Evolutionary conservation across 2,888 invertebrate species (phyloP).

Genomic region (Plebejus melissa): DNA sequence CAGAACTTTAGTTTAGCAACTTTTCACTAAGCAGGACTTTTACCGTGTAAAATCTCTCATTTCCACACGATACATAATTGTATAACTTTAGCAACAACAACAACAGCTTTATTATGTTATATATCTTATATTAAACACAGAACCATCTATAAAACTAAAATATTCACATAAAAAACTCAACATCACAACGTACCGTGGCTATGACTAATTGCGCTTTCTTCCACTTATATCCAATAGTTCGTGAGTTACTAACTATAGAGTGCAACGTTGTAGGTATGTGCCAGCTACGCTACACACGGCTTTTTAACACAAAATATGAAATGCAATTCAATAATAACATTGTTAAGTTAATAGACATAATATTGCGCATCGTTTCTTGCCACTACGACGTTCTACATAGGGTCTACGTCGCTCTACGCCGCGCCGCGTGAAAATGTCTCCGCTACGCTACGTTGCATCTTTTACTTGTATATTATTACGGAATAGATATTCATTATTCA

Average conservation of each 20-base stretch:
- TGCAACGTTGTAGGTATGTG: slow-evolving; percentile 41
- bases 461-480: too few species aligned
- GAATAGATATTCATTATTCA: too few species aligned
- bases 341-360: background rate
- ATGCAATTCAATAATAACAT: slow-evolving; percentile 24
- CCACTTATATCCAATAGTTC: slow-evolving; percentile 49
- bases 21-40: slow-evolving; percentile 35
- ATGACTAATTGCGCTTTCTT: slow-evolving; percentile 49
- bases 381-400: background rate
- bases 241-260: slow-evolving; percentile 55
- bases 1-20: background rate
- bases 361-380: background rate
- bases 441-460: background rate
- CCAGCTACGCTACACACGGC: slow-evolving; percentile 41
- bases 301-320: slow-evolving; percentile 29
- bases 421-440: background rate
- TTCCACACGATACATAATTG: slow-evolving; percentile 58
- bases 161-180: slow-evolving; percentile 41
- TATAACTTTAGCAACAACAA: slow-evolving; percentile 78
- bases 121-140: slow-evolving; percentile 55
- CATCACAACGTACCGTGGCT: slow-evolving; percentile 37
- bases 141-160: slow-evolving; percentile 45
- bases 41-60: slow-evolving; percentile 45
- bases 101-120: slow-evolving; percentile 71
- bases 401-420: background rate